phyloP scores from a whole-genome alignment of 1,140 invertebrate genomes.

The Pachypsylla venusta region DNA sequence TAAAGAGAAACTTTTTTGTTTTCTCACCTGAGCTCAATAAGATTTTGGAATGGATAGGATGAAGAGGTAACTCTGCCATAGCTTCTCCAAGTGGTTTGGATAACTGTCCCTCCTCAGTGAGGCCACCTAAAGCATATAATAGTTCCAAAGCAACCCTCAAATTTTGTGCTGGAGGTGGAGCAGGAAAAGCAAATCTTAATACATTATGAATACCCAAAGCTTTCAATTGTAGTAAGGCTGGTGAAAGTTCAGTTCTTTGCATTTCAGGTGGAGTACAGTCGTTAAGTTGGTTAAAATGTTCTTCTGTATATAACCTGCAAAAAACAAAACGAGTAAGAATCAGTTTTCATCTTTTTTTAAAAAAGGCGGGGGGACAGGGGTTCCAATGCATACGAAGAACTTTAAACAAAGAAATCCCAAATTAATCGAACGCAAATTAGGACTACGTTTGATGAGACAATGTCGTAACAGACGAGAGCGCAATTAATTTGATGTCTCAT shows the following conservation, averaged over 20 bases:
- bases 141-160: slow-evolving; percentile 74
- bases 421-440: no score
- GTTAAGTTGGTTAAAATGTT: slow-evolving; percentile 53
- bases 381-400: no score
- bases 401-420: no score
- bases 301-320: slow-evolving; percentile 58
- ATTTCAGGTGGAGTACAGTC: slow-evolving; percentile 76
- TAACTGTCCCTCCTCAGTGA: slow-evolving; percentile 64
- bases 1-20: slow-evolving; percentile 1
- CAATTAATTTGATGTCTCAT: no score
- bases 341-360: no score
- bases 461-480: no score
- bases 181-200: slow-evolving; percentile 66
- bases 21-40: slow-evolving; percentile 56
- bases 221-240: slow-evolving; percentile 80
- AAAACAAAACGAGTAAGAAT: no score
- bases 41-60: slow-evolving; percentile 76
- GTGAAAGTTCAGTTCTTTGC: slow-evolving; percentile 71
- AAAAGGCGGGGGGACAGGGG: no score
- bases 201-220: slow-evolving; percentile 88
- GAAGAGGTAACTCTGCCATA: slow-evolving; percentile 87
- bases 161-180: slow-evolving; percentile 76
- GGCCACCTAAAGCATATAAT: slow-evolving; percentile 69
- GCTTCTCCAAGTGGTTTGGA: slow-evolving; percentile 63
- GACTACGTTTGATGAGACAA: no score